Evolutionary conservation across 2,888 invertebrate genomes (phyloP).

Genomic region (Campaea margaritaria): DNA sequence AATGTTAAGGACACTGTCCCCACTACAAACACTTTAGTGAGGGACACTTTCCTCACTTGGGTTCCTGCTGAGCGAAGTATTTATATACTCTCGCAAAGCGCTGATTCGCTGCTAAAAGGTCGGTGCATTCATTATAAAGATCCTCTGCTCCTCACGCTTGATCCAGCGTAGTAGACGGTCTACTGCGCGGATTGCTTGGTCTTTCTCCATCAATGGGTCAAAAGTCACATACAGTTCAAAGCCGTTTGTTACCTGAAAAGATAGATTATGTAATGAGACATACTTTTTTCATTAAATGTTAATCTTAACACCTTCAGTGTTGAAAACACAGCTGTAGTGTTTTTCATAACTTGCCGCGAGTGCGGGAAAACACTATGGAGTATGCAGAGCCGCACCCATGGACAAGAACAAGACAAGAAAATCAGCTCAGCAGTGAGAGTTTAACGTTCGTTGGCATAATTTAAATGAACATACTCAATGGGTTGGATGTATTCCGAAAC

Average conservation of each 20-base stretch:
- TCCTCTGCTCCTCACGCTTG: conserved; percentile 95
- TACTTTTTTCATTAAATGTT: too few relatives aligned
- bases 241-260: conserved; percentile 90
- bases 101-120: conserved; percentile 87
- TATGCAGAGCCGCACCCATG: too few relatives aligned
- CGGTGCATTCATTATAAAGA: conserved; percentile 95
- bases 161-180: conserved; percentile 97
- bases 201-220: conserved; percentile 95
- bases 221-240: conserved; percentile 97
- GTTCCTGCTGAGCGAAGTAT: conserved; percentile 53
- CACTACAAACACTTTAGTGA: not conserved
- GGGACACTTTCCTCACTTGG: conserved; percentile 54
- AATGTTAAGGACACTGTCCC: not conserved
- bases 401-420: too few relatives aligned
- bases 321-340: too few relatives aligned
- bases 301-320: too few relatives aligned
- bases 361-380: too few relatives aligned
- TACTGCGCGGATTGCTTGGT: conserved; percentile 93
- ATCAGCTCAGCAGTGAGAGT: too few relatives aligned
- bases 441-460: too few relatives aligned
- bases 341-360: too few relatives aligned
- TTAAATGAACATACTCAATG: too few relatives aligned
- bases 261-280: too few relatives aligned
- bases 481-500: too few relatives aligned
- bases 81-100: conserved; percentile 61